A percentile compares a stretch with the other conserved stretches of the same genome.
phyloP scores from a whole-genome alignment of 2,797 vertebrate genomes.

The Syndactyla subalaris region DNA sequence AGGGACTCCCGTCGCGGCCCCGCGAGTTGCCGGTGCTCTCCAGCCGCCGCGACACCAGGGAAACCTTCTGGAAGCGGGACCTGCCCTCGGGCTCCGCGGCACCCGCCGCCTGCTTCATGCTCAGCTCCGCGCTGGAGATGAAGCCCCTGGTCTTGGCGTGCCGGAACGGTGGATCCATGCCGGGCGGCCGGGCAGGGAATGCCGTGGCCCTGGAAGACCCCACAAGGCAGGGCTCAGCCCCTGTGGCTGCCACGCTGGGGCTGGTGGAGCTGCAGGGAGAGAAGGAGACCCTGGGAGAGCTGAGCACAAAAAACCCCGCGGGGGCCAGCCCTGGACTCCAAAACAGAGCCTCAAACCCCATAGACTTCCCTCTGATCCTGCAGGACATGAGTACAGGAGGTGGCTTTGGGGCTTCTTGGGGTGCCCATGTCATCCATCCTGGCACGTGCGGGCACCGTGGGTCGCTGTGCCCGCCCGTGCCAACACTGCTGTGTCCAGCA shows the following conservation, averaged over 20 bases:
- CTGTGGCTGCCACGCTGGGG: neutral
- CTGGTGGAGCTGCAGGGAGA: neutral
- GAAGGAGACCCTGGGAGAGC: neutral
- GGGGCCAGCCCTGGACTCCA: neutral
- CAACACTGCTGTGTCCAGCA: neutral
- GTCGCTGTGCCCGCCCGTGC: neutral
- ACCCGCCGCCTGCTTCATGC: slow-evolving; percentile 2
- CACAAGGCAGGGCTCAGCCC: neutral
- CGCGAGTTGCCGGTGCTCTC: neutral
- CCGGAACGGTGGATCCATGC: neutral
- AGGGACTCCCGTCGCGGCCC: slow-evolving; percentile 39
- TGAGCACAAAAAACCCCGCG: fast-evolving
- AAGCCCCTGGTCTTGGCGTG: slow-evolving; percentile 4
- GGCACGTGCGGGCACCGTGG: fast-evolving
- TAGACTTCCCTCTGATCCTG: neutral
- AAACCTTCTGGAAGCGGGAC: slow-evolving; percentile 79
- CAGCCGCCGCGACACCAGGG: slow-evolving; percentile 61
- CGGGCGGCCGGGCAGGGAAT: neutral
- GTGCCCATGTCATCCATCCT: fast-evolving
- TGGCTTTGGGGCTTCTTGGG: neutral
- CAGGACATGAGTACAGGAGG: neutral
- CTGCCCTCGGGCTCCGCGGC: slow-evolving; percentile 59
- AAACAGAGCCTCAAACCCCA: neutral
- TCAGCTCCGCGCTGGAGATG: slow-evolving; percentile 74
- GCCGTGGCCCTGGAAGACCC: fast-evolving